These are phyloP conservation scores for Condylura cristata DNA, from an alignment of 2,113 vertebrate genomes.

Conservation along the genomic window DNA sequence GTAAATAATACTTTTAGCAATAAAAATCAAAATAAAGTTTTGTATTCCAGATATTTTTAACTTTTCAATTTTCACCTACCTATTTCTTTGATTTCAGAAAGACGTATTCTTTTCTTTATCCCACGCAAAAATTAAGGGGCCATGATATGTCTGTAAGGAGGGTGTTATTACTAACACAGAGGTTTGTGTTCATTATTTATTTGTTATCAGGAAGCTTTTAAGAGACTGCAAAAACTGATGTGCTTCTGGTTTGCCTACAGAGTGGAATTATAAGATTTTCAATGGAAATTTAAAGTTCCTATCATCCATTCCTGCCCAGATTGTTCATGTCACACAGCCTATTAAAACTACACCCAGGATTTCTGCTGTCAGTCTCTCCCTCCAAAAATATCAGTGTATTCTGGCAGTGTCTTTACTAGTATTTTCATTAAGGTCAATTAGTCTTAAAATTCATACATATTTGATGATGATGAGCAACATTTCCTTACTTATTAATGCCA, in stretches of 20 bases:
- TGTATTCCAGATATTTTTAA: conserved; percentile 8
- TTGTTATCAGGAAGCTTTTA: neutral
- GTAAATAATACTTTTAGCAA: neutral
- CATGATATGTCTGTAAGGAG: neutral
- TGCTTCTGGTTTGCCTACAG: neutral
- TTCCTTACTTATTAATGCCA: neutral
- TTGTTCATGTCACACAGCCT: neutral
- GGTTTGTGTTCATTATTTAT: neutral
- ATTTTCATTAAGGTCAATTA: neutral
- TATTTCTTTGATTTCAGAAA: conserved; percentile 29
- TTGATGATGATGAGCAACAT: neutral
- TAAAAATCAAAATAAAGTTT: neutral
- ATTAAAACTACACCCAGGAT: neutral
- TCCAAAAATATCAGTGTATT: neutral
- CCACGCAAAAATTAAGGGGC: neutral
- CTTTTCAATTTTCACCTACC: neutral
- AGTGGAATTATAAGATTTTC: neutral
- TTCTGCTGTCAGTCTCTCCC: neutral
- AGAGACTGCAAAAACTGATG: neutral
- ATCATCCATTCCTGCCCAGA: neutral
- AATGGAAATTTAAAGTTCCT: neutral
- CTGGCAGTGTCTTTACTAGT: neutral
- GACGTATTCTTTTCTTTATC: neutral
- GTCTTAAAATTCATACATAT: neutral
- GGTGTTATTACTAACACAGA: neutral